A percentile compares a stretch with the other conserved stretches of the same genome.
These are phyloP conservation scores for Netelia fuscicornis DNA, from an alignment of 2,888 invertebrate genomes.

Conservation along the genomic window DNA sequence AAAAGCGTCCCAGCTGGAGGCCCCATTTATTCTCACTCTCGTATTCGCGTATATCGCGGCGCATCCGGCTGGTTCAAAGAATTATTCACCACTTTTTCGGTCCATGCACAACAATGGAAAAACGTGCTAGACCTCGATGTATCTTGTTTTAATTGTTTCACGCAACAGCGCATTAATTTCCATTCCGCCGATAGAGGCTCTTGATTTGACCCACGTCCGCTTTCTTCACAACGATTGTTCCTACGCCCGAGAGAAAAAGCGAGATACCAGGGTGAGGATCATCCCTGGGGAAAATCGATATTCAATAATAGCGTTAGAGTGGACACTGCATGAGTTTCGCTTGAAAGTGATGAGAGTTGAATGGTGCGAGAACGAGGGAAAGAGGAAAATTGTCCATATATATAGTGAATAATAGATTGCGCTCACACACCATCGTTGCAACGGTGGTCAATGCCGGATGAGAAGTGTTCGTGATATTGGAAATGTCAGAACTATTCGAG, in stretches of 20 bases:
- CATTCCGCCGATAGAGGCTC: background rate
- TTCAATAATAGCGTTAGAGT: slow-evolving; percentile 55
- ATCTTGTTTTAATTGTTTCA: slow-evolving; percentile 5
- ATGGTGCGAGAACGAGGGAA: slow-evolving; percentile 23
- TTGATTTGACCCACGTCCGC: background rate
- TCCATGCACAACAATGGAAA: background rate
- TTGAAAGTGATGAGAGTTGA: slow-evolving; percentile 44
- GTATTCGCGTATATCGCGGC: background rate
- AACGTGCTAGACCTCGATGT: background rate
- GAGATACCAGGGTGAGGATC: slow-evolving; percentile 5
- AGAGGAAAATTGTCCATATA: slow-evolving; percentile 18
- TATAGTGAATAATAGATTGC: background rate
- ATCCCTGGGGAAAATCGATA: slow-evolving; percentile 40
- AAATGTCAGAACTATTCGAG: slow-evolving; percentile 37
- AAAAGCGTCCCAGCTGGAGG: background rate
- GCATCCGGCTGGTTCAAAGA: background rate
- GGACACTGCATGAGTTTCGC: slow-evolving; percentile 28
- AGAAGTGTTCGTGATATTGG: slow-evolving; percentile 46
- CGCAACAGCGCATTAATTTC: background rate
- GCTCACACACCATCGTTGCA: background rate
- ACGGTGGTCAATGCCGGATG: slow-evolving; percentile 18
- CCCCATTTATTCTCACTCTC: background rate
- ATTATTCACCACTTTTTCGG: background rate
- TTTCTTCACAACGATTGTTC: background rate
- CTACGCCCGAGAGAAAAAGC: background rate